Percentiles rank a stretch among this genome's conserved stretches.
Conservation (phyloP, 2,113 vertebrate species). For the Pygoscelis antarcticus region DNA sequence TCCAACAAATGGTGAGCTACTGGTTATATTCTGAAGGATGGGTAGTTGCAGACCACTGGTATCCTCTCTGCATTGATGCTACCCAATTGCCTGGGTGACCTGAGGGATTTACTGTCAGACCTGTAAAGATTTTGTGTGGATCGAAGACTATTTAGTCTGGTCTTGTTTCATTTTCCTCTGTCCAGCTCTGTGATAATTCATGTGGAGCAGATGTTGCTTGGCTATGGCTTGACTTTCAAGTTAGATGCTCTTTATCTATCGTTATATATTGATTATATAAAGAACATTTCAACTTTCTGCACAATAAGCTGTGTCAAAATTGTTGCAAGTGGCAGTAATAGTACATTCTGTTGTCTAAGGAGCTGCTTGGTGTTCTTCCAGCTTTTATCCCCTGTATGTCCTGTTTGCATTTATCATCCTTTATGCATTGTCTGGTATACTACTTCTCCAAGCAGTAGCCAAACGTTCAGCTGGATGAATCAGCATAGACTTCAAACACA, state of each 20-base stretch:
- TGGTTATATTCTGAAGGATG: background rate
- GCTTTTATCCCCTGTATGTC: background rate
- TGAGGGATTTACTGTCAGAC: background rate
- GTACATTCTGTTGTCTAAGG: background rate
- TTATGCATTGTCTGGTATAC: background rate
- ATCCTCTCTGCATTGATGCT: background rate
- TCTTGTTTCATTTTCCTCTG: background rate
- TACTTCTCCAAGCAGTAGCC: background rate
- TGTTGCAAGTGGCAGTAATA: background rate
- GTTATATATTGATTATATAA: constrained; percentile 20
- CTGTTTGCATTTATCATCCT: constrained; percentile 29
- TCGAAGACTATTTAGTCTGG: background rate
- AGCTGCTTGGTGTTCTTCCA: constrained; percentile 17
- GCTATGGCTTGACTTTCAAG: background rate
- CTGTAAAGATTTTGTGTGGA: background rate
- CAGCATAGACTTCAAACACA: background rate
- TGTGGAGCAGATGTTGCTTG: background rate
- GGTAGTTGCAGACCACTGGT: background rate
- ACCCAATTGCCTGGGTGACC: background rate
- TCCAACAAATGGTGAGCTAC: background rate
- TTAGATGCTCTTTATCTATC: constrained; percentile 9
- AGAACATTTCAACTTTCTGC: background rate
- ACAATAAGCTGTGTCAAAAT: background rate
- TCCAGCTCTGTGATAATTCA: background rate
- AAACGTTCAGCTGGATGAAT: background rate